phyloP scores from a whole-genome alignment of 1,140 invertebrate genomes.

The Heliconius nattereri region DNA sequence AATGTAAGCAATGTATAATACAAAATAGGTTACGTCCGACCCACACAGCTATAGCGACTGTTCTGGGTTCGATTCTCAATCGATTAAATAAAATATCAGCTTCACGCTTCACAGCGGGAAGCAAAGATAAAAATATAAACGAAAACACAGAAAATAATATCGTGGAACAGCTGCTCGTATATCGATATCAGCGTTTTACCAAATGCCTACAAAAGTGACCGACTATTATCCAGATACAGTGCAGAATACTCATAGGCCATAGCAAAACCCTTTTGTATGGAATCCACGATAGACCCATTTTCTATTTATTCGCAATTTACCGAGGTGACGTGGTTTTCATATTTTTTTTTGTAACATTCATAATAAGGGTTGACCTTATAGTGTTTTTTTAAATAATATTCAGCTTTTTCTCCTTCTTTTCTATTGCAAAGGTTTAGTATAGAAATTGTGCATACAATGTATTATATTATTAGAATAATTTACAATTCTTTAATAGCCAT shows the following conservation, averaged over 20 bases:
- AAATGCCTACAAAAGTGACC: slow-evolving; percentile 47
- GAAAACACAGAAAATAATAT: slow-evolving; percentile 29
- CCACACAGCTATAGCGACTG: too few species aligned
- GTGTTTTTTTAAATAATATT: background rate
- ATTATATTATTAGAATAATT: too few species aligned
- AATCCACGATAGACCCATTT: slow-evolving; percentile 56
- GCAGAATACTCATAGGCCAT: slow-evolving; percentile 37
- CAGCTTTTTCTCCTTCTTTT: background rate
- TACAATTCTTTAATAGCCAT: too few species aligned
- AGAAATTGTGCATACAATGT: too few species aligned
- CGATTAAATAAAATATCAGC: too few species aligned
- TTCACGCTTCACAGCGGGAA: background rate
- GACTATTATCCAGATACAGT: slow-evolving; percentile 39
- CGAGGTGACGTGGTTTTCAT: background rate
- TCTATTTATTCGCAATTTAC: slow-evolving; percentile 45
- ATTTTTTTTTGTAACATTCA: background rate
- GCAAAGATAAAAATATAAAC: background rate
- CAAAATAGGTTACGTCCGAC: too few species aligned
- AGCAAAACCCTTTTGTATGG: slow-evolving; percentile 37
- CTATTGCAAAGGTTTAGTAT: background rate
- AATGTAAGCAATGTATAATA: too few species aligned
- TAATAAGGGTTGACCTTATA: background rate
- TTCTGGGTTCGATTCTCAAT: too few species aligned
- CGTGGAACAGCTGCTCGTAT: slow-evolving; percentile 53
- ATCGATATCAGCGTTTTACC: slow-evolving; percentile 51